Percentiles rank a stretch among this genome's conserved stretches.
Conservation (phyloP, 2,888 invertebrate genomes). For the Parnassius smintheus region DNA sequence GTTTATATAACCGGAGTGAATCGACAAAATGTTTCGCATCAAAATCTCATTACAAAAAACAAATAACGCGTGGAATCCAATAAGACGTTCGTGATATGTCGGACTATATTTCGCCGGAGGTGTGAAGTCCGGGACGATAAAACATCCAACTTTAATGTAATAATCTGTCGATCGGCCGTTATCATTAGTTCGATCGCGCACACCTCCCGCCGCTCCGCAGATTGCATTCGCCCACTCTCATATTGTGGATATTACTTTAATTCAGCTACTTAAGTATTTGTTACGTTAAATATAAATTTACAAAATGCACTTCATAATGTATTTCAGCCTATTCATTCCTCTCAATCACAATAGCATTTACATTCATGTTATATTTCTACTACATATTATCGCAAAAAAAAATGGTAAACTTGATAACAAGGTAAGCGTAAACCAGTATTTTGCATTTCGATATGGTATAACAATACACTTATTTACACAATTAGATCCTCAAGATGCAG, state of each 20-base stretch:
- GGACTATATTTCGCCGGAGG: slow-evolving; percentile 54
- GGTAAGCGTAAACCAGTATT: too few species aligned
- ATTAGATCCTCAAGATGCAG: too few species aligned
- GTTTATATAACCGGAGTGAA: slow-evolving; percentile 9
- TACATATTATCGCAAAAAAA: too few species aligned
- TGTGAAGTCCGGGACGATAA: slow-evolving; percentile 60
- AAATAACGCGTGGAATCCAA: slow-evolving; percentile 32
- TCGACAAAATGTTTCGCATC: slow-evolving; percentile 9
- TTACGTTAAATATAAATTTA: background rate
- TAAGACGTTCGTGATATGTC: slow-evolving; percentile 38
- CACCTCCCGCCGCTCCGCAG: slow-evolving; percentile 75
- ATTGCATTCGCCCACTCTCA: slow-evolving; percentile 64
- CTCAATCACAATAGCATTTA: too few species aligned
- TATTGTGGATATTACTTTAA: slow-evolving; percentile 62
- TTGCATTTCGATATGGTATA: too few species aligned
- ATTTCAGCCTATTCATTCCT: too few species aligned
- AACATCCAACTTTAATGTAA: slow-evolving; percentile 74
- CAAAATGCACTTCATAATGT: too few species aligned
- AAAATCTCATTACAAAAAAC: slow-evolving; percentile 20
- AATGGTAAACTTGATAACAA: too few species aligned
- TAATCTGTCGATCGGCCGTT: slow-evolving; percentile 73
- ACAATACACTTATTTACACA: too few species aligned
- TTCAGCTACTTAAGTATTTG: slow-evolving; percentile 12
- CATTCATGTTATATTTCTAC: too few species aligned
- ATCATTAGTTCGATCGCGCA: slow-evolving; percentile 74